Evolutionary conservation across 2,113 vertebrate species (phyloP).

Genomic region (Platysteira castanea): DNA sequence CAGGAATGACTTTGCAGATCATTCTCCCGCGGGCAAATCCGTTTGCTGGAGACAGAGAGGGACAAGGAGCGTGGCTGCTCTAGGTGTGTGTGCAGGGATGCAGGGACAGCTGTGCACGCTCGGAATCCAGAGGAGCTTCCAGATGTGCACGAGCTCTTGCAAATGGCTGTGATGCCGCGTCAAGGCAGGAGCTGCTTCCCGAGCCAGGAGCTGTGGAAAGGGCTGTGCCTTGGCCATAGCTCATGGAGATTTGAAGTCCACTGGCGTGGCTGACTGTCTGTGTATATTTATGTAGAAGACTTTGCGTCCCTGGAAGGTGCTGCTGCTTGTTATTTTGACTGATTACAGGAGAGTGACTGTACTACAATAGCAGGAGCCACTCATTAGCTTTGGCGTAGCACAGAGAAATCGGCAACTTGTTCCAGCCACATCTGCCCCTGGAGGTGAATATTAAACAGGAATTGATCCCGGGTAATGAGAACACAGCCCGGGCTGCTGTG

Average conservation of each 20-base stretch:
- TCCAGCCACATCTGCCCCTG: conserved; percentile 69
- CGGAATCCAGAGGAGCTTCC: not conserved
- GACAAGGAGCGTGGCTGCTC: not conserved
- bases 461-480: conserved; percentile 81
- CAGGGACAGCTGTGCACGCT: not conserved
- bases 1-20: not conserved
- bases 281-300: conserved; percentile 66
- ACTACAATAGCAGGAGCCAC: conserved; percentile 65
- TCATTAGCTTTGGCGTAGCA: conserved; percentile 70
- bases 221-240: not conserved
- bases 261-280: conserved; percentile 14
- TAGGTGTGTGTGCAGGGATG: not conserved
- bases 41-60: not conserved
- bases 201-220: not conserved
- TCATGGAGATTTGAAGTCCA: conserved; percentile 48
- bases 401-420: conserved; percentile 67
- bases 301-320: conserved; percentile 58
- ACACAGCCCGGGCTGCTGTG: conserved; percentile 58
- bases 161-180: not conserved
- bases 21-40: not conserved
- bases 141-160: not conserved
- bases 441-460: conserved; percentile 81
- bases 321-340: conserved; percentile 78
- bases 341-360: conserved; percentile 70
- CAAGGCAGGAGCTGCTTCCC: not conserved